Conservation (phyloP, 2,113 vertebrate genomes). For the Lepus americanus region DNA sequence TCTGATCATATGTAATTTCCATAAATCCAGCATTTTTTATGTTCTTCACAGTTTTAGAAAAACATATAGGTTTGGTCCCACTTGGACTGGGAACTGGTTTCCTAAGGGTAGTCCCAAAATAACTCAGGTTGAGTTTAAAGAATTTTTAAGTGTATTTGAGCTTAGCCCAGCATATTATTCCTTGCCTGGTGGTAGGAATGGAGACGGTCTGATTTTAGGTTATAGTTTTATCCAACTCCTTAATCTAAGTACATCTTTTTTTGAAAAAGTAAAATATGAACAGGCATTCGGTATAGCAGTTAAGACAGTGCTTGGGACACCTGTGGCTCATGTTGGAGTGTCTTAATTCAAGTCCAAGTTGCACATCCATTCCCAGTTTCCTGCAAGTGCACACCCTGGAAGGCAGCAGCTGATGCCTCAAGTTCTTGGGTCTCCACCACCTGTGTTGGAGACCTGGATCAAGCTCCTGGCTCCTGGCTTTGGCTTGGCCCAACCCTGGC, state of each 20-base stretch:
- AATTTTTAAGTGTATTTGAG: neutral
- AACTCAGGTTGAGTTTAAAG: conserved; percentile 36
- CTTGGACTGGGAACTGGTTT: conserved; percentile 41
- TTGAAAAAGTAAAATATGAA: conserved; percentile 51
- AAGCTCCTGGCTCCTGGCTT: too few species aligned
- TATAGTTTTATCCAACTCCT: neutral
- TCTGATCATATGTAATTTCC: conserved; percentile 54
- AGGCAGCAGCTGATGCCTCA: too few species aligned
- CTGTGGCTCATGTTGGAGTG: too few species aligned
- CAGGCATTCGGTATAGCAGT: too few species aligned
- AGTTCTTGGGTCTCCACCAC: too few species aligned
- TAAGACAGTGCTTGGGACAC: too few species aligned
- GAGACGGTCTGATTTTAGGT: neutral
- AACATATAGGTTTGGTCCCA: conserved; percentile 35
- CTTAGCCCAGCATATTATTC: neutral
- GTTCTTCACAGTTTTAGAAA: conserved; percentile 54
- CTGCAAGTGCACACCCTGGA: too few species aligned
- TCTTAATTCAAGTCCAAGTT: too few species aligned
- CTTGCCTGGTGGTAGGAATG: neutral
- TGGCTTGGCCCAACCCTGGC: too few species aligned
- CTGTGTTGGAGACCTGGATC: too few species aligned
- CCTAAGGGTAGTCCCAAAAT: conserved; percentile 31
- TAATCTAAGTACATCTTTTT: neutral
- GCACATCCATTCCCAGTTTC: too few species aligned
- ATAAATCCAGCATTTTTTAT: neutral